Evolutionary conservation across 2,888 invertebrate species (phyloP).

Genomic region (Deilephila porcellus): DNA sequence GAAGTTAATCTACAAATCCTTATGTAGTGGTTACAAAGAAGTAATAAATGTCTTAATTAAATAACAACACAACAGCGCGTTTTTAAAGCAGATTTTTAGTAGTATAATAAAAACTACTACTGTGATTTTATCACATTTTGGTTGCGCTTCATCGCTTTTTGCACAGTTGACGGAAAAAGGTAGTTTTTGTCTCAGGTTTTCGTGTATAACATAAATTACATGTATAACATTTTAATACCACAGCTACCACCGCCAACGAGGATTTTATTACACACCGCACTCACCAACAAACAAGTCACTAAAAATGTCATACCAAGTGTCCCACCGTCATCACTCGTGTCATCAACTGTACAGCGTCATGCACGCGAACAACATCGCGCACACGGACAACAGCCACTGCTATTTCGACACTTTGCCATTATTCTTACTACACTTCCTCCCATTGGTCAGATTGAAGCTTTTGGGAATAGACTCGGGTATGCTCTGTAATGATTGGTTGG

Average conservation of each 20-base stretch:
- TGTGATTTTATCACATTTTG: no score
- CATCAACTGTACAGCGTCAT: constrained; percentile 68
- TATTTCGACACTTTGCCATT: constrained; percentile 65
- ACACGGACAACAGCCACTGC: constrained; percentile 70
- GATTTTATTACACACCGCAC: no score
- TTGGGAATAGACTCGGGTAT: constrained; percentile 56
- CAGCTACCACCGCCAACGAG: not conserved
- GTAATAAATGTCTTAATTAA: no score
- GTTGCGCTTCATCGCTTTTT: no score
- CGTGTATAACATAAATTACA: no score
- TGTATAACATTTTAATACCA: not conserved
- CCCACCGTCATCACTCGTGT: not conserved
- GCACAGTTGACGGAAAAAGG: no score
- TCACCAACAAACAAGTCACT: no score
- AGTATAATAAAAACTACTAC: no score
- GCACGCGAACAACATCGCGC: constrained; percentile 60
- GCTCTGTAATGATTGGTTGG: constrained; percentile 38
- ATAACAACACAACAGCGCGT: no score
- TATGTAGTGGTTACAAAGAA: not conserved
- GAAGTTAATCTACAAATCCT: not conserved
- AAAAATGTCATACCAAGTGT: no score
- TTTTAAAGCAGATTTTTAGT: no score
- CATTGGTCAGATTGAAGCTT: constrained; percentile 56
- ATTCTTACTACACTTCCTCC: constrained; percentile 39
- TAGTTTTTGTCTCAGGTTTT: no score